phyloP scores from a whole-genome alignment of 2,888 invertebrate genomes.

The Tortrix viridana region DNA sequence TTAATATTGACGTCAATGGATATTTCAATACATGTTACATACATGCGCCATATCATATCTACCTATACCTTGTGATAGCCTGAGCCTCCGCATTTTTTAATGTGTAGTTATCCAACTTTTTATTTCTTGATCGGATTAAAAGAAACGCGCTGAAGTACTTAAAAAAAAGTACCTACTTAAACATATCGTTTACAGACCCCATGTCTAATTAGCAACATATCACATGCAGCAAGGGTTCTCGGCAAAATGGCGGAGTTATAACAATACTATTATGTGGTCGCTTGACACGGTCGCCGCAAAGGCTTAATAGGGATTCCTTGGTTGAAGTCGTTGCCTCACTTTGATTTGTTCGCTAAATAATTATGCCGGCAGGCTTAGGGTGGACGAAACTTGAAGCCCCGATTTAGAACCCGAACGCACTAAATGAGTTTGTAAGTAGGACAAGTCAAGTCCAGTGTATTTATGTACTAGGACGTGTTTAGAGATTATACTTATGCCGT shows the following conservation, averaged over 20 bases:
- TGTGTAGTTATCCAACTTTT: too few relatives aligned
- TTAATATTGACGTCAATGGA: too few relatives aligned
- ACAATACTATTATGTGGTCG: constrained; percentile 54
- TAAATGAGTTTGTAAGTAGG: constrained; percentile 27
- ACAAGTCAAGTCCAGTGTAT: not conserved
- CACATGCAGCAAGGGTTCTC: constrained; percentile 45
- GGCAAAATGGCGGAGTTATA: constrained; percentile 49
- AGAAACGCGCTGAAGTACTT: too few relatives aligned
- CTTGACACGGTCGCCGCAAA: constrained; percentile 54
- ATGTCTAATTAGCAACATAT: not conserved
- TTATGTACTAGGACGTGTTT: not conserved
- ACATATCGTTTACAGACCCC: too few relatives aligned
- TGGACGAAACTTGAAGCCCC: constrained; percentile 25
- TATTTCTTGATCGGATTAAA: too few relatives aligned
- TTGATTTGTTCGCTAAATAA: constrained; percentile 55
- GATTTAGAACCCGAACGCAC: constrained; percentile 24
- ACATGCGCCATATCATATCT: too few relatives aligned
- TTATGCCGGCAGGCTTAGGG: constrained; percentile 37
- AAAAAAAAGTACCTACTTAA: too few relatives aligned
- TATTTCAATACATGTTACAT: too few relatives aligned
- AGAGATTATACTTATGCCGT: too few relatives aligned
- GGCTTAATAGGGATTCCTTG: constrained; percentile 55
- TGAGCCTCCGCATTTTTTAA: too few relatives aligned
- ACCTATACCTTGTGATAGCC: too few relatives aligned
- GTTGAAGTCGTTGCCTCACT: constrained; percentile 48